phyloP scores from a whole-genome alignment of 35 echinoderm and acorn worm genomes.

The Heliocidaris erythrogramma region DNA sequence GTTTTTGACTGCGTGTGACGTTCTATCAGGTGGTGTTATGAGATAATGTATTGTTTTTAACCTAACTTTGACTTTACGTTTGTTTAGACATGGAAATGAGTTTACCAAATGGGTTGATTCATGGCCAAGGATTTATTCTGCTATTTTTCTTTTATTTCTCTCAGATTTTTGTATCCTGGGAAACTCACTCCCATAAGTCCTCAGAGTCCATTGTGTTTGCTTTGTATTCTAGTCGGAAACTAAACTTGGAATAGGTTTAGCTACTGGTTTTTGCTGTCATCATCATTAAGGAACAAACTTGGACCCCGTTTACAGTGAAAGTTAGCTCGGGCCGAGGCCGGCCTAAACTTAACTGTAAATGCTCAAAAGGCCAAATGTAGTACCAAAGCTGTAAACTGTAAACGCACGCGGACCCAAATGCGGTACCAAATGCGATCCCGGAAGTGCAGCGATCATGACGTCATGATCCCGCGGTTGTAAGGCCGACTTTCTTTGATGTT shows the following conservation, averaged over 20 bases:
- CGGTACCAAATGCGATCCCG: too few relatives aligned
- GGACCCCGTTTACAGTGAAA: too few relatives aligned
- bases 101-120: slow-evolving; percentile 10
- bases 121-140: background rate
- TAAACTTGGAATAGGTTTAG: background rate
- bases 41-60: slow-evolving; percentile 6
- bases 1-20: background rate
- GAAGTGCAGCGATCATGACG: too few relatives aligned
- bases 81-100: background rate
- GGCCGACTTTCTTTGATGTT: too few relatives aligned
- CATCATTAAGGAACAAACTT: background rate
- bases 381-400: too few relatives aligned
- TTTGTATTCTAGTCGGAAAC: background rate
- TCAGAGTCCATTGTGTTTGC: background rate
- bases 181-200: background rate
- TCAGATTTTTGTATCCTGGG: background rate
- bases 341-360: too few relatives aligned
- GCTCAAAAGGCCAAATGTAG: too few relatives aligned
- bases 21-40: background rate
- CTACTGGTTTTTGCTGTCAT: background rate
- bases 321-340: too few relatives aligned
- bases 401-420: too few relatives aligned
- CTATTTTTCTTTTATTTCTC: background rate
- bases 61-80: background rate
- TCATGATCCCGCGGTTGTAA: too few relatives aligned